Conservation (phyloP, 53 echinoderm and acorn worm species). For the Henricia sp. region DNA sequence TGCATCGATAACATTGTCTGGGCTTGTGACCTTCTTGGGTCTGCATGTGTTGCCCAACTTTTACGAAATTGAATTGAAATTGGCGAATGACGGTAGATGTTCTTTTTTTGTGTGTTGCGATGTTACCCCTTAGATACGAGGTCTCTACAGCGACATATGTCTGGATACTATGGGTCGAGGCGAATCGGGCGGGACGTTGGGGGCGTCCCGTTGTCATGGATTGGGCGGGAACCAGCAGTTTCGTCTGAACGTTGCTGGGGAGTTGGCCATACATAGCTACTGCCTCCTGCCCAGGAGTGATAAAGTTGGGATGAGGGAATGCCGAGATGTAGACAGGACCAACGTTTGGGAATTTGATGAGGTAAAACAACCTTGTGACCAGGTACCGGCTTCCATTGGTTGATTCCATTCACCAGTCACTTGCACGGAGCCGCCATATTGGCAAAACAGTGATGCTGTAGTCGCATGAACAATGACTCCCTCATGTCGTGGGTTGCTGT, state of each 20-base stretch:
- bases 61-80: too few species aligned
- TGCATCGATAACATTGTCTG: not conserved
- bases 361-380: too few species aligned
- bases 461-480: too few species aligned
- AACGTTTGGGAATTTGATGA: constrained; percentile 69
- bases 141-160: constrained; percentile 72
- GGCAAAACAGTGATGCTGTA: too few species aligned
- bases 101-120: too few species aligned
- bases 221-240: constrained; percentile 95
- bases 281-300: constrained; percentile 64
- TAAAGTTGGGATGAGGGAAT: constrained; percentile 55
- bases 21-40: too few species aligned
- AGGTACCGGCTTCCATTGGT: too few species aligned
- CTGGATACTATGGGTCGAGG: constrained; percentile 83
- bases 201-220: constrained; percentile 86
- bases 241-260: constrained; percentile 74
- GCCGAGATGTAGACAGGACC: constrained; percentile 33
- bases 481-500: too few species aligned
- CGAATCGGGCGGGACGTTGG: constrained; percentile 56
- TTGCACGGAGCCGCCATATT: too few species aligned
- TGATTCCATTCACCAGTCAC: too few species aligned
- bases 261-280: constrained; percentile 63
- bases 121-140: constrained; percentile 71
- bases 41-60: too few species aligned
- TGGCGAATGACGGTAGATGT: too few species aligned